Conservation (phyloP, 2,888 invertebrate genomes). For the Drosophila subquinaria region DNA sequence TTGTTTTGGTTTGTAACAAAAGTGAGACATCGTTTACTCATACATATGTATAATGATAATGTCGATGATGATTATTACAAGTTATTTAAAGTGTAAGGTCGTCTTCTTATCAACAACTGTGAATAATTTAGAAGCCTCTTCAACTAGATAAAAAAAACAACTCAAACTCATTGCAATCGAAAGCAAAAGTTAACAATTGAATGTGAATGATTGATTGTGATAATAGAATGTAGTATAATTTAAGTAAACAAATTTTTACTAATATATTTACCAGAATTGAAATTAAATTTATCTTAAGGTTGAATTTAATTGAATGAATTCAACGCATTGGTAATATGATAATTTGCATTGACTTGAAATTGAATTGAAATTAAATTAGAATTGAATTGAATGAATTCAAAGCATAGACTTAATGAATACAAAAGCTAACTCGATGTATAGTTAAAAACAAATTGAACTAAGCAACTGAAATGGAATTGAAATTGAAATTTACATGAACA, state of each 20-base stretch:
- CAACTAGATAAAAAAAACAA: neutral
- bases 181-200: conserved; percentile 2
- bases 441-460: neutral
- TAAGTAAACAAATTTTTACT: conserved; percentile 3
- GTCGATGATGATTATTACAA: conserved; percentile 4
- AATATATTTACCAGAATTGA: conserved; percentile 2
- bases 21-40: conserved; percentile 42
- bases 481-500: neutral
- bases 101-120: conserved; percentile 25
- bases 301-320: conserved; percentile 22
- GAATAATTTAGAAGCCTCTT: conserved; percentile 15
- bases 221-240: conserved; percentile 2
- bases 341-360: conserved; percentile 13
- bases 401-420: neutral
- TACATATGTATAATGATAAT: neutral
- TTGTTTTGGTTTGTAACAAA: conserved; percentile 42
- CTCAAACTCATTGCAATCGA: neutral
- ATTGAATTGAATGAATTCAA: conserved; percentile 9
- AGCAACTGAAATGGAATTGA: neutral
- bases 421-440: neutral
- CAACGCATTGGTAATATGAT: conserved; percentile 13
- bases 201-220: neutral
- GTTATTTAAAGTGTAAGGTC: conserved; percentile 18
- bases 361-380: conserved; percentile 13
- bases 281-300: conserved; percentile 12